phyloP scores from a whole-genome alignment of 1,140 invertebrate species.

The Saccostrea echinata region DNA sequence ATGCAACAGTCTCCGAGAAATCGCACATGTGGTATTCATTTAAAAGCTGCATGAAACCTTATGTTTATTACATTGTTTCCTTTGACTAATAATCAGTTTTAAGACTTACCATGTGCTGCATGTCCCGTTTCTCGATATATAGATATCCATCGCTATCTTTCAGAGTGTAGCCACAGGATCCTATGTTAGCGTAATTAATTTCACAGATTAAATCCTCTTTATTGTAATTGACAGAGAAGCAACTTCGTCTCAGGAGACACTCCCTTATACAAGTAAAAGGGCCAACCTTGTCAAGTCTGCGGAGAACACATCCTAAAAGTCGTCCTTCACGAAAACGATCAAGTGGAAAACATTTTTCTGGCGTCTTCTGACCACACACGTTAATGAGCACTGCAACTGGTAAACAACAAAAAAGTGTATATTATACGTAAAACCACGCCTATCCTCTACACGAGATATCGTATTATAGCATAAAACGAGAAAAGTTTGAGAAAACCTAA shows the following conservation, averaged over 20 bases:
- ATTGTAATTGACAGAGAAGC: background rate
- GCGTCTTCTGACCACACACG: background rate
- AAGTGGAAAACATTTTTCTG: background rate
- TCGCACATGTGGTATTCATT: too few species aligned
- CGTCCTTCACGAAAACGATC: background rate
- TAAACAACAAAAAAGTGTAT: background rate
- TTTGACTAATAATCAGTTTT: too few species aligned
- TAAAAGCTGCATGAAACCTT: too few species aligned
- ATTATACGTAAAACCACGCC: too few species aligned
- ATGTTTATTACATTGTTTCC: too few species aligned
- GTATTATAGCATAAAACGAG: too few species aligned
- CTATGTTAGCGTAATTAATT: background rate
- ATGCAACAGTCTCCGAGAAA: too few species aligned
- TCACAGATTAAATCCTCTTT: background rate
- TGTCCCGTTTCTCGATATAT: background rate
- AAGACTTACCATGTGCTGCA: background rate
- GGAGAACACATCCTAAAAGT: background rate
- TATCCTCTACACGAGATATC: too few species aligned
- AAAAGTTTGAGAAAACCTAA: too few species aligned
- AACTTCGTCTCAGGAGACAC: background rate
- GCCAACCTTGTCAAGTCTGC: background rate
- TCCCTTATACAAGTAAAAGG: background rate
- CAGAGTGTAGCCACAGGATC: background rate
- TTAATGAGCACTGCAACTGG: background rate
- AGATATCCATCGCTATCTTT: background rate